Percentiles rank a stretch among this genome's conserved stretches.
Evolutionary conservation across 1,140 invertebrate genomes (phyloP).

Genomic region (Nymphalis io): DNA sequence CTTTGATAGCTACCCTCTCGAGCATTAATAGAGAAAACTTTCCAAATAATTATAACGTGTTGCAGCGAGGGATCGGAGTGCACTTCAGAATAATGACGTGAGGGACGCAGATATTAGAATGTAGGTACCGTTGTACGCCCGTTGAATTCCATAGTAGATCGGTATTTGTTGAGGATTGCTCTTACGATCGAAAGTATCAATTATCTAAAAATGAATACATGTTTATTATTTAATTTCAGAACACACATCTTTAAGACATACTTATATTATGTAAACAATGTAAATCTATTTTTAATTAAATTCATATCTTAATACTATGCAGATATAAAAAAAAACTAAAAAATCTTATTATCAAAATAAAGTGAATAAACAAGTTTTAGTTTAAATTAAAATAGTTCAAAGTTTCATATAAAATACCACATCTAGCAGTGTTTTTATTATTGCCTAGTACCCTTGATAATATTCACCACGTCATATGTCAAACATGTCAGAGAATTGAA

Average conservation of each 20-base stretch:
- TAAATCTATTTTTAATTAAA: no score
- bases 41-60: constrained; percentile 71
- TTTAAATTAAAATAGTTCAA: no score
- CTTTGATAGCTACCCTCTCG: constrained; percentile 42
- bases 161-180: constrained; percentile 17
- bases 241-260: not conserved
- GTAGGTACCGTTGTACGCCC: constrained; percentile 33
- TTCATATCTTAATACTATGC: no score
- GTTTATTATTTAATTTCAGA: not conserved
- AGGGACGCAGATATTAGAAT: constrained; percentile 38
- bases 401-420: constrained; percentile 5
- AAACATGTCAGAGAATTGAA: constrained; percentile 27
- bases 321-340: no score
- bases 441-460: not conserved
- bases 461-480: constrained; percentile 9
- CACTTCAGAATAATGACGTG: constrained; percentile 67
- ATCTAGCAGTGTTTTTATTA: constrained; percentile 5
- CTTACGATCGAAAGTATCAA: not conserved
- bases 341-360: no score
- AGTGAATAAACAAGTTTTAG: no score
- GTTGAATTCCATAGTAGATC: constrained; percentile 31
- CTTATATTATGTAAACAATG: no score
- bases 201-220: not conserved
- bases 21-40: constrained; percentile 64
- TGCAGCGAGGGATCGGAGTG: constrained; percentile 57